These are phyloP conservation scores for Melospiza georgiana DNA, from an alignment of 2,113 vertebrate species.

Conservation along the genomic window DNA sequence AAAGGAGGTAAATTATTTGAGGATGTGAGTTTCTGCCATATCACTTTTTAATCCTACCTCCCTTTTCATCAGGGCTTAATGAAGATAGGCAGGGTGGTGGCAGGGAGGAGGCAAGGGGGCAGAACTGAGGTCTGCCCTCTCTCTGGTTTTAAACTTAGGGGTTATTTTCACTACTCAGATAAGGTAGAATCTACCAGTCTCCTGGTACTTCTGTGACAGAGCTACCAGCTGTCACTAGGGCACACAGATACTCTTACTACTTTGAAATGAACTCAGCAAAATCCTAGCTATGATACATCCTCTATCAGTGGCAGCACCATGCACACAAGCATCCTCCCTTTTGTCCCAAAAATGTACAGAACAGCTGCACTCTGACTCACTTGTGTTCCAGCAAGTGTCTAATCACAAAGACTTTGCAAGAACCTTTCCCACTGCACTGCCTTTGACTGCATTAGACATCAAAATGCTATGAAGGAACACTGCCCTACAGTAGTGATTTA, in stretches of 20 bases:
- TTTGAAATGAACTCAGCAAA: background rate
- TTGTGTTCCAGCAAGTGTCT: background rate
- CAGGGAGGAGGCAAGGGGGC: background rate
- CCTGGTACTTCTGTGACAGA: background rate
- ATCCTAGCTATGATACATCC: background rate
- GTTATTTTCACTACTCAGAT: background rate
- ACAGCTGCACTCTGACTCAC: background rate
- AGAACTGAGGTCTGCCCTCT: background rate
- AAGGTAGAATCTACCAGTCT: background rate
- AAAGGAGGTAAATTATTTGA: background rate
- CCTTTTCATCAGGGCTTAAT: background rate
- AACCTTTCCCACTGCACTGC: background rate
- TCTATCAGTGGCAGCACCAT: background rate
- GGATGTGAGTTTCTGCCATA: background rate
- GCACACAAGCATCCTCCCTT: background rate
- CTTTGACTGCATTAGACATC: background rate
- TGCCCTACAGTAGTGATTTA: background rate
- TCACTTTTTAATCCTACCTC: background rate
- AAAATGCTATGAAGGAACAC: background rate
- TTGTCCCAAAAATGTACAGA: background rate
- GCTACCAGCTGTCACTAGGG: background rate
- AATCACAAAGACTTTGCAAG: background rate
- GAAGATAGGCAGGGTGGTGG: background rate
- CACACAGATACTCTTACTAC: background rate
- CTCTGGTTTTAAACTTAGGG: background rate